Percentiles rank a stretch among this genome's conserved stretches.
phyloP scores from a whole-genome alignment of 2,113 vertebrate species.

The Bostrychus sinensis region DNA sequence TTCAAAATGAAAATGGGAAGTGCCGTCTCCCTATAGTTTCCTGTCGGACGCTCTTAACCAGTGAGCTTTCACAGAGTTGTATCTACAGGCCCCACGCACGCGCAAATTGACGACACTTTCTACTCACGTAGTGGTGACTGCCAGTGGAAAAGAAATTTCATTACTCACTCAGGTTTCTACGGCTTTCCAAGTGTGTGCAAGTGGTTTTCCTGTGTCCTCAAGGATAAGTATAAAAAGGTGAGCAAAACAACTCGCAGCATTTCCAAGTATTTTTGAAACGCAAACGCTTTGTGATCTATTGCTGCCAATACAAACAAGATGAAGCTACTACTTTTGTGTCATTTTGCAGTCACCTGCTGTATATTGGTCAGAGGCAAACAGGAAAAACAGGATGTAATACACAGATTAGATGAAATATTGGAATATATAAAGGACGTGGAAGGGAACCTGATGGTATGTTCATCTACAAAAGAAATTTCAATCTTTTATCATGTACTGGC shows the following conservation, averaged over 20 bases:
- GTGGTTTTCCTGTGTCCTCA: constrained; percentile 89
- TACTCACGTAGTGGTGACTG: constrained; percentile 79
- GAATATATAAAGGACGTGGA: fast-evolving
- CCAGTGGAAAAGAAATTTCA: constrained; percentile 97
- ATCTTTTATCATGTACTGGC: fast-evolving
- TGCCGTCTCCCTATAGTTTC: constrained; percentile 89
- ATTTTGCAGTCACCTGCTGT: constrained; percentile 59
- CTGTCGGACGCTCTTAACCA: constrained; percentile 86
- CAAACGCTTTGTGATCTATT: constrained; percentile 47
- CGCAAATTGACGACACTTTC: constrained; percentile 67
- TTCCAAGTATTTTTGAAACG: constrained; percentile 71
- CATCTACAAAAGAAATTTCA: neutral
- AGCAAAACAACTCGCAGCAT: constrained; percentile 72
- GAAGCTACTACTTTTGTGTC: constrained; percentile 59
- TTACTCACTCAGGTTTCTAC: constrained; percentile 91
- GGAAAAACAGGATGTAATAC: fast-evolving
- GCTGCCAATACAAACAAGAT: constrained; percentile 49
- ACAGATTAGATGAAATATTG: constrained; percentile 45
- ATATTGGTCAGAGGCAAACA: neutral
- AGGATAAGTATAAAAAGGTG: constrained; percentile 94
- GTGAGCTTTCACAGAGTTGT: constrained; percentile 80
- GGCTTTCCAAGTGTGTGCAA: constrained; percentile 89
- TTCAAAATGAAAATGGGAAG: constrained; percentile 92
- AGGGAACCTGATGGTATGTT: constrained; percentile 28
- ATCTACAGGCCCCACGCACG: constrained; percentile 85